phyloP scores from a whole-genome alignment of 2,113 vertebrate species.

The Sapajus apella region DNA sequence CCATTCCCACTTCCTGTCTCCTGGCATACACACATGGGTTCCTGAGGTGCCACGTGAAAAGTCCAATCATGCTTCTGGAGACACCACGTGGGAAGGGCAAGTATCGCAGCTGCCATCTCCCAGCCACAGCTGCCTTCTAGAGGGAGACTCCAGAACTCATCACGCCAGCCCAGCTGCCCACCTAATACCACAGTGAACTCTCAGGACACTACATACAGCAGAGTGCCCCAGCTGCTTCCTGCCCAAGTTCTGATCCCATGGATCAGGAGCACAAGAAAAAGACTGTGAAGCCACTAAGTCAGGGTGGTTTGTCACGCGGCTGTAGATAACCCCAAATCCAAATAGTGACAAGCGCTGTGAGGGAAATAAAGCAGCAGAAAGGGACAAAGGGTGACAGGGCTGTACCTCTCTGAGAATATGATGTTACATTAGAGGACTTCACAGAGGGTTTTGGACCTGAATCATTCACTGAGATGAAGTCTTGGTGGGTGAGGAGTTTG shows the following conservation, averaged over 20 bases:
- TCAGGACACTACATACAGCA: not conserved
- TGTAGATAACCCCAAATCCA: not conserved
- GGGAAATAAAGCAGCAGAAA: not conserved
- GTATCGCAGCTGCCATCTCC: not conserved
- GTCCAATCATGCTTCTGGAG: not conserved
- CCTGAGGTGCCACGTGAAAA: fast-evolving
- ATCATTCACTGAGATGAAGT: not conserved
- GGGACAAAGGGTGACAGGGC: not conserved
- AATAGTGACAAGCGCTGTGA: not conserved
- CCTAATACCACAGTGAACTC: not conserved
- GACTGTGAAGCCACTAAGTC: not conserved
- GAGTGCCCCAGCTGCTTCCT: not conserved
- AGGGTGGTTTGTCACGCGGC: not conserved
- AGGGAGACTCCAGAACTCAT: not conserved
- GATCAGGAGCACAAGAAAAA: not conserved
- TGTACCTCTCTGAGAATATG: not conserved
- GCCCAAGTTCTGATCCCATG: too few relatives aligned
- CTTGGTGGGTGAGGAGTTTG: not conserved
- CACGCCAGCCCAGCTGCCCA: not conserved
- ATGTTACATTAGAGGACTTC: not conserved
- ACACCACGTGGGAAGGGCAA: not conserved
- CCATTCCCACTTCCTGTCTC: not conserved
- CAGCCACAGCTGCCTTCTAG: not conserved
- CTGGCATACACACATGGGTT: not conserved
- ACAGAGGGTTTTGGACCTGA: not conserved